Conservation (phyloP, 2,113 vertebrate genomes). For the Notarius quadriscutis region DNA sequence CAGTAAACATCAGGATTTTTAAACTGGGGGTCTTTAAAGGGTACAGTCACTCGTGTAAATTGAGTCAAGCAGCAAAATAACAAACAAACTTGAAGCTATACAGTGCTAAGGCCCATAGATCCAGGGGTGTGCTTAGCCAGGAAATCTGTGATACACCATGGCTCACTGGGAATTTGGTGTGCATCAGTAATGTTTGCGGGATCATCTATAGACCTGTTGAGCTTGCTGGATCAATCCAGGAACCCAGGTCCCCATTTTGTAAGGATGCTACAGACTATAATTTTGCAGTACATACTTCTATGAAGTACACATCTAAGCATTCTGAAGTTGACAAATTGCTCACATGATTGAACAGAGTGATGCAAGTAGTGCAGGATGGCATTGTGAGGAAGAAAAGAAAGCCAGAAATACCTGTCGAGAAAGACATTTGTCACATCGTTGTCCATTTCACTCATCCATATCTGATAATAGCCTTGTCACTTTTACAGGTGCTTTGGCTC, state of each 20-base stretch:
- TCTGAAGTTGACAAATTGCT: background rate
- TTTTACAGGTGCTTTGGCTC: slow-evolving; percentile 50
- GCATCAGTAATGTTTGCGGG: background rate
- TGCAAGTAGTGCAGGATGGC: background rate
- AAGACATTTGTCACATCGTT: slow-evolving; percentile 17
- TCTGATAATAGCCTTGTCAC: slow-evolving; percentile 57
- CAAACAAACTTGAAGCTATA: background rate
- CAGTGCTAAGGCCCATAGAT: background rate
- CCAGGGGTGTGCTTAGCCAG: background rate
- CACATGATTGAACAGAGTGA: background rate
- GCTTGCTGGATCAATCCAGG: background rate
- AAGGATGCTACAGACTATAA: background rate
- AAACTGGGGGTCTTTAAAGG: background rate
- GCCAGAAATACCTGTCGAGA: background rate
- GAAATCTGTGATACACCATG: background rate
- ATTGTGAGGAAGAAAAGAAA: background rate
- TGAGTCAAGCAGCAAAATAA: background rate
- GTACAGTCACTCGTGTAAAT: background rate
- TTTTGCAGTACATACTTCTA: background rate
- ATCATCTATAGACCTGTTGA: background rate
- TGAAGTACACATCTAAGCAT: background rate
- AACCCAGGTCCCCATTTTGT: background rate
- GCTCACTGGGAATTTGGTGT: background rate
- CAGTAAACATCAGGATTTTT: background rate
- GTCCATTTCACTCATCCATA: slow-evolving; percentile 49